Evolutionary conservation across 2,113 vertebrate species (phyloP).

Genomic region (Ophthalmolycus amberensis): DNA sequence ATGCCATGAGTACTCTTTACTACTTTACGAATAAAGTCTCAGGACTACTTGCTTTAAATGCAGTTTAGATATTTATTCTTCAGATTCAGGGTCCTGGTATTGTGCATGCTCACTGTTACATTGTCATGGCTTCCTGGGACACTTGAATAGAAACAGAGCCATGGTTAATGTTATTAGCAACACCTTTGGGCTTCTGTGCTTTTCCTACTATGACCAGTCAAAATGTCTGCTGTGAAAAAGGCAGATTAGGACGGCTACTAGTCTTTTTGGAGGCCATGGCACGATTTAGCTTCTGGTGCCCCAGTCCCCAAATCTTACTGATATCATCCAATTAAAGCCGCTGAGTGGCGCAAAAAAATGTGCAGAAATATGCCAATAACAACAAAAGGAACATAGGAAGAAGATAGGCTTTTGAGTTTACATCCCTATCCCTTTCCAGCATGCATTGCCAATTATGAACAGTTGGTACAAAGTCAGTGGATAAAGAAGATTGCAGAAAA

Average conservation of each 20-base stretch:
- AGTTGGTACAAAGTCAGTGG: background rate
- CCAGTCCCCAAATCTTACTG: background rate
- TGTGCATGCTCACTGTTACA: constrained; percentile 2
- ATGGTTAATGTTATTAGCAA: background rate
- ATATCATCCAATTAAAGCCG: background rate
- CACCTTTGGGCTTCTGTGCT: background rate
- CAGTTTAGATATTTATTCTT: background rate
- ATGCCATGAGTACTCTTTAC: too few species aligned
- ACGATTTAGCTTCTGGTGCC: background rate
- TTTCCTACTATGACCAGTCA: background rate
- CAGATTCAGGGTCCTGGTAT: background rate
- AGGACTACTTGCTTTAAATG: too few species aligned
- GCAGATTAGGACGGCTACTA: background rate
- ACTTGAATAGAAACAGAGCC: background rate
- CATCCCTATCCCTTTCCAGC: background rate
- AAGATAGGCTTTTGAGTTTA: background rate
- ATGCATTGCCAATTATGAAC: background rate
- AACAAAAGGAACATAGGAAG: background rate
- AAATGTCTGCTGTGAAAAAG: constrained; percentile 1
- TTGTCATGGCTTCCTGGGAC: background rate
- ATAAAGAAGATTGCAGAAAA: background rate
- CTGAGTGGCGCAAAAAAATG: background rate
- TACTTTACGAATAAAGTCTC: too few species aligned
- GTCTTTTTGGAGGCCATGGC: background rate
- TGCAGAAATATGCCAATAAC: background rate